A percentile compares a stretch with the other conserved stretches of the same genome.
Conservation (phyloP, 2,113 vertebrate species). For the Calyptomena viridis region DNA sequence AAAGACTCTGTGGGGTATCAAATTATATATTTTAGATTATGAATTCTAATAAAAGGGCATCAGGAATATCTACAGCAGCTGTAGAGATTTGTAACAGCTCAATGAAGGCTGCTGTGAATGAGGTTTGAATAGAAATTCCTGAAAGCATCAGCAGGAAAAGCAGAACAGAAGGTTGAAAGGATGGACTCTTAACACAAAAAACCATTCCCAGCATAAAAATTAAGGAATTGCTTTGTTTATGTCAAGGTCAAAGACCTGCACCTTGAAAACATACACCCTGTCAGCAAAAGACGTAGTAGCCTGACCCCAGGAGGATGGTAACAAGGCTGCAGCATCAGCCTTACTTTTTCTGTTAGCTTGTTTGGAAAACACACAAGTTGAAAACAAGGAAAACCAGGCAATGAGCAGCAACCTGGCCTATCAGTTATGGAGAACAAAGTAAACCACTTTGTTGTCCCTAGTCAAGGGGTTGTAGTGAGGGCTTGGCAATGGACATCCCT, state of each 20-base stretch:
- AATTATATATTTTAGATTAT: constrained; percentile 78
- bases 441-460: neutral
- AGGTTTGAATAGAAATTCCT: neutral
- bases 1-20: constrained; percentile 76
- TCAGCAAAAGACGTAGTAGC: neutral
- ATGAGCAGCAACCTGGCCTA: neutral
- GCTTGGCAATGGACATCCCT: neutral
- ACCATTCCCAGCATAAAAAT: neutral
- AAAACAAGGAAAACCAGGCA: neutral
- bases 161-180: neutral
- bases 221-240: neutral
- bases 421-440: neutral
- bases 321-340: neutral
- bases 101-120: neutral
- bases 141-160: neutral
- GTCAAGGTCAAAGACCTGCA: neutral
- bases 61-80: constrained; percentile 77
- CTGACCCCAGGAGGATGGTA: neutral
- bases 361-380: fast-evolving
- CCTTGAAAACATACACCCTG: neutral
- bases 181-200: neutral
- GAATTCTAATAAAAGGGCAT: constrained; percentile 77
- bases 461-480: neutral
- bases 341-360: neutral
- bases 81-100: constrained; percentile 62